Evolutionary conservation across 2,113 vertebrate genomes (phyloP), one percentile per base, ranked within the genome.

Genomic region (Thymallus thymallus): DNA sequence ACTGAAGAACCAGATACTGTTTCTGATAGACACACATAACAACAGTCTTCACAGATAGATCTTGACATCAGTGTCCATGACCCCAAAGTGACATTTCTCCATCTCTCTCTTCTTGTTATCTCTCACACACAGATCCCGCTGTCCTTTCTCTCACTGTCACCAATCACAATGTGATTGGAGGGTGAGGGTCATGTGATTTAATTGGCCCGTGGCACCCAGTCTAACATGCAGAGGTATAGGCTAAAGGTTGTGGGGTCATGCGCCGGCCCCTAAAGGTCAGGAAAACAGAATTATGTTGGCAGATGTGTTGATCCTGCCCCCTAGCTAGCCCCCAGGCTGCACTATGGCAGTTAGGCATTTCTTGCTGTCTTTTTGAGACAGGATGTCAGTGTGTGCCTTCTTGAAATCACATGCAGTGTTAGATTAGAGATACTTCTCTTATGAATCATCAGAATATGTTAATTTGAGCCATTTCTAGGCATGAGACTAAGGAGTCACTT

Each of bases 61-160:
- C 80, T 72, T 73, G 55, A 85, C 74, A 80, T 48, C 71, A 61
- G 51, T 75, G 69, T 72, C 24, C 29, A 68, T 85, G 80, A 85
- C 88, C 84, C 68, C 16, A 0, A 13, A 78, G 68, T 75, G 76
- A 77, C 83, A 82, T 84, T 79, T 29, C 23, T n/a, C 2, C 62
- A 72, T 82, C 66, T 73, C 69, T 9, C 72, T 69, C 58, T 56
- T 29, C 51, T 51, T 72, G 85, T 91, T 92, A 91, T 93, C 91
- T 90, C 69, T 81, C 76, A 85, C 76, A 76, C 74, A 80, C 91
- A 92, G 88, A 87, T 83, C 72, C 79, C 77, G 77, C 67, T 75
- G 70, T 82, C 66, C 22, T 46, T 24, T 41, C 20, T 56, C 35
- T 24, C 22, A 75, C 77, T 69, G 75, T 67, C 74, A 58, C 72